A percentile compares a stretch with the other conserved stretches of the same genome.
Evolutionary conservation across 2,888 invertebrate genomes (phyloP).

Genomic region (Keiferia lycopersicella): DNA sequence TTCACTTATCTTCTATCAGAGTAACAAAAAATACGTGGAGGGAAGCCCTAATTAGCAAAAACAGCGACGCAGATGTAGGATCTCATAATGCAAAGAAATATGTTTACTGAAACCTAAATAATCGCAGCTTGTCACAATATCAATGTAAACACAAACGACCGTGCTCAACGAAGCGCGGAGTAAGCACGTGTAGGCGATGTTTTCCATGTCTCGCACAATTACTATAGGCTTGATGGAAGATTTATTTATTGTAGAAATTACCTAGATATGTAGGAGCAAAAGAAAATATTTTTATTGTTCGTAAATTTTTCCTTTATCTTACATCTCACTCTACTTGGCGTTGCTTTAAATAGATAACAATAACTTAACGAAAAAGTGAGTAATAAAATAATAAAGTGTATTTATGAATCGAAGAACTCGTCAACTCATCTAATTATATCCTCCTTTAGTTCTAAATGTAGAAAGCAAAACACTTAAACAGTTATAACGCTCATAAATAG

Average conservation of each 20-base stretch:
- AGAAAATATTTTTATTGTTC: background rate
- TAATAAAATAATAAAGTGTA: no score
- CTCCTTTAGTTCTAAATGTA: background rate
- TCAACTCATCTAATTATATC: background rate
- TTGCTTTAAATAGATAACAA: no score
- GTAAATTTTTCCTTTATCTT: background rate
- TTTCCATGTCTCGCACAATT: slow-evolving; percentile 22
- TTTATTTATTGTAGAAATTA: background rate
- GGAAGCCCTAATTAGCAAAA: background rate
- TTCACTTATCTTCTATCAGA: no score
- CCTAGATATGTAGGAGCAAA: background rate
- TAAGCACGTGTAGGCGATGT: slow-evolving; percentile 24
- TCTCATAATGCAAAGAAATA: background rate
- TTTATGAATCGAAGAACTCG: background rate
- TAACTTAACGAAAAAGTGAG: no score
- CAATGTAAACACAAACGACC: slow-evolving; percentile 30
- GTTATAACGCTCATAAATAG: slow-evolving; percentile 22
- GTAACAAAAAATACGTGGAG: no score
- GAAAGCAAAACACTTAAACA: slow-evolving; percentile 1
- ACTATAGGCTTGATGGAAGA: slow-evolving; percentile 20
- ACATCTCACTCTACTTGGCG: no score
- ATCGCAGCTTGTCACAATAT: slow-evolving; percentile 33
- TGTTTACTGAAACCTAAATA: slow-evolving; percentile 17
- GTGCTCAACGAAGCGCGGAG: slow-evolving; percentile 19
- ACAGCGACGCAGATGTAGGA: background rate